Conservation (phyloP, 2,888 invertebrate genomes). For the Camptogramma bilineatum region DNA sequence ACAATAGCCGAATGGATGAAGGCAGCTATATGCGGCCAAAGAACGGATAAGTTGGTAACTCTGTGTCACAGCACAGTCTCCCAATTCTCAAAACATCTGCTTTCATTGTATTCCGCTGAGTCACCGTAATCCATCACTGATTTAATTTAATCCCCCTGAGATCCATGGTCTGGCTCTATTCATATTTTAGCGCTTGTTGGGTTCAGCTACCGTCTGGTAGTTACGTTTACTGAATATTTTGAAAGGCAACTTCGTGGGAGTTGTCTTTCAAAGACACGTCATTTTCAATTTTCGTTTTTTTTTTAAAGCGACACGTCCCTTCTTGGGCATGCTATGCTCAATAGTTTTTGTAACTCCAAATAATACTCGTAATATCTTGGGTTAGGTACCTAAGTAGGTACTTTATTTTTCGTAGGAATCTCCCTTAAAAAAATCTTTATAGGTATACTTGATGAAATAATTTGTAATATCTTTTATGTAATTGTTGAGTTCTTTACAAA, state of each 20-base stretch:
- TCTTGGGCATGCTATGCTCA: too few relatives aligned
- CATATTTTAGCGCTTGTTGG: slow-evolving; percentile 22
- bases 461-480: too few relatives aligned
- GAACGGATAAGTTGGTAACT: slow-evolving; percentile 13
- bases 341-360: too few relatives aligned
- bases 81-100: slow-evolving; percentile 58
- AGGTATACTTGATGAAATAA: too few relatives aligned
- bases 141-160: slow-evolving; percentile 49
- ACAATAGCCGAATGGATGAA: too few relatives aligned
- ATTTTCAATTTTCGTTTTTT: too few relatives aligned
- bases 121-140: slow-evolving; percentile 60
- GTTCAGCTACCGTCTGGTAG: slow-evolving; percentile 3
- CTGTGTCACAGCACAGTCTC: slow-evolving; percentile 23
- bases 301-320: too few relatives aligned
- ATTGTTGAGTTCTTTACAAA: too few relatives aligned
- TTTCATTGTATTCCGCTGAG: slow-evolving; percentile 61
- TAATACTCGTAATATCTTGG: too few relatives aligned
- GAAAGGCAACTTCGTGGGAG: neutral
- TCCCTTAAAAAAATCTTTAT: too few relatives aligned
- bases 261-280: neutral
- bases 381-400: too few relatives aligned
- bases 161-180: slow-evolving; percentile 42
- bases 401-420: too few relatives aligned
- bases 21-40: neutral
- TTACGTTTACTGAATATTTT: slow-evolving; percentile 2